Base-by-base conservation (phyloP, 2,888 invertebrate species). In the Tinea semifulvella region DNA sequence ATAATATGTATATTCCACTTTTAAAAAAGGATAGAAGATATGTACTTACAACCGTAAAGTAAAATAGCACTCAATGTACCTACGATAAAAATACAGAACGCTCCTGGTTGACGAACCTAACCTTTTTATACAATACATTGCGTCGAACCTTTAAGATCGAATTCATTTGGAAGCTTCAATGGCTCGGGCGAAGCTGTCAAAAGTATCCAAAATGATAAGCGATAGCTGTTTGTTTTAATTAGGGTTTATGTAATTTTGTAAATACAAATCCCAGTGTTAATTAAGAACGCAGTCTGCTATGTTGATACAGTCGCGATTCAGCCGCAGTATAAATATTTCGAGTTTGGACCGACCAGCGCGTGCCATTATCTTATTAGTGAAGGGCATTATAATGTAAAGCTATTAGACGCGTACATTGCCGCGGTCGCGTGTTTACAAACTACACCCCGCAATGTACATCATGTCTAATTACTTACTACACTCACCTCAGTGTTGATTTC, bases 261-360 rank as follows among this genome's bases (percentile, higher is more conserved):
- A 8, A 5, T 22, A 8, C 8, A 7, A 8, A 22, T 5, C 5
- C 8, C 5, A 5, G 25, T 7, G 25, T 22, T 22, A 8, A 22
- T 5, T 22, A 8, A 18, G 16, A 10, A 18, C 36, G 36, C 18
- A n/a, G 36, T 4, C 36, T 18, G 36, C 18, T 18, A 59, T 75
- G 71, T 76, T 73, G 74, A 75, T 75, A 69, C 60, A 63, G 56
- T 56, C 25, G 65, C 63, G 63, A 65, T 73, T 71, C 68, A 60
- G 61, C 62, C 65, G 70, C 68, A 74, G 74, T 73, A 73, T 69
- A 76, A 72, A 74, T 76, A 74, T 77, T 75, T 70, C 67, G 65
- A 71, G 60, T 38, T 47, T 48, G 51, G 61, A 63, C 66, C 68
- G 51, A 51, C 53, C 14, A 11, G 11, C 43, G 49, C 52, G 61